Conservation (phyloP, 1,140 invertebrate species). For the Aphelenchoides avenae region DNA sequence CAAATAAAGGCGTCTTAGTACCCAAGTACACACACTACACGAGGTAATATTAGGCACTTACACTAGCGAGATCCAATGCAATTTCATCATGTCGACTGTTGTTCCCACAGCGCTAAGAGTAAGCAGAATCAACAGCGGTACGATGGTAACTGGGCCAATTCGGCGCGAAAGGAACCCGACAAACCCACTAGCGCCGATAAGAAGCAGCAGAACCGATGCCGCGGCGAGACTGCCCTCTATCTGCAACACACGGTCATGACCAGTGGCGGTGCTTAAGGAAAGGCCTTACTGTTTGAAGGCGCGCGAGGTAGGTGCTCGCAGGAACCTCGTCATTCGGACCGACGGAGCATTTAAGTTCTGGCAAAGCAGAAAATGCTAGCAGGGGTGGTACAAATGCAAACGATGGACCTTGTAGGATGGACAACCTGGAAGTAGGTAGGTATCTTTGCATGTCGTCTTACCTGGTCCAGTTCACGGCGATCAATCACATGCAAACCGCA, state of each 20-base stretch:
- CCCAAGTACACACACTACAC: too few species aligned
- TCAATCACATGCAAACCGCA: constrained; percentile 16
- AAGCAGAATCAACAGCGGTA: constrained; percentile 56
- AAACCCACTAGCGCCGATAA: constrained; percentile 60
- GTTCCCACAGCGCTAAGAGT: constrained; percentile 56
- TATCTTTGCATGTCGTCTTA: too few species aligned
- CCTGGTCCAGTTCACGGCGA: constrained; percentile 27
- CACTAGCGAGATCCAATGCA: constrained; percentile 49
- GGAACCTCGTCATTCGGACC: constrained; percentile 18
- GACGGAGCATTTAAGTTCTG: constrained; percentile 19
- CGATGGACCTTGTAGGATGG: constrained; percentile 29
- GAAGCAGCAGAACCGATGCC: constrained; percentile 58
- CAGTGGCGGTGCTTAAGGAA: neutral
- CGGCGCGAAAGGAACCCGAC: constrained; percentile 58
- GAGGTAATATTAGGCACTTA: too few species aligned
- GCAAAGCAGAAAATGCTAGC: constrained; percentile 21
- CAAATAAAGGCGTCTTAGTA: too few species aligned
- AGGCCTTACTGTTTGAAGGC: constrained; percentile 16
- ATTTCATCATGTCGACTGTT: constrained; percentile 52
- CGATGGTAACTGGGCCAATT: constrained; percentile 54
- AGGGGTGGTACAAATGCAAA: constrained; percentile 31
- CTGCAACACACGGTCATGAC: constrained; percentile 15
- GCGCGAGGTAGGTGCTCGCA: constrained; percentile 15
- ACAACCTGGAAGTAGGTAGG: constrained; percentile 12
- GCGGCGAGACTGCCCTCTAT: constrained; percentile 30